These are phyloP conservation scores for Paragorgia papillata DNA, from an alignment of 92 coral and sea anemone species.

Conservation along the genomic window DNA sequence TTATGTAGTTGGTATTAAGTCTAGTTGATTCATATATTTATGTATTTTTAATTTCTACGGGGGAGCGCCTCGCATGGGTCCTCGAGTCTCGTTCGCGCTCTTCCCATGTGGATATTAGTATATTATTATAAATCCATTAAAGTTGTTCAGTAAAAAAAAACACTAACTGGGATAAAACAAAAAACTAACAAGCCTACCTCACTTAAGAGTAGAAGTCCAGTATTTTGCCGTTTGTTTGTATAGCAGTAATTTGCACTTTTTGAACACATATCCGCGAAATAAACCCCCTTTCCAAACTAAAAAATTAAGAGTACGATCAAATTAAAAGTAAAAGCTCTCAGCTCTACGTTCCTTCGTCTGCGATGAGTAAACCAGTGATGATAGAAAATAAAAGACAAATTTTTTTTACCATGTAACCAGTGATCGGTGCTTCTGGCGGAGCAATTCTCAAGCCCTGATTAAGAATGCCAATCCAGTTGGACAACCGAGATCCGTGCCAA, in stretches of 20 bases:
- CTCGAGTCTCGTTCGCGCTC: too few relatives aligned
- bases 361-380: too few relatives aligned
- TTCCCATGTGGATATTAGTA: too few relatives aligned
- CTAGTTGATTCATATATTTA: too few relatives aligned
- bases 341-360: background rate
- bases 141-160: too few relatives aligned
- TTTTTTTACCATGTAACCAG: constrained; percentile 90
- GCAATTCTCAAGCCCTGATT: constrained; percentile 91
- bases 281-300: constrained; percentile 95
- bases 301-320: background rate
- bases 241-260: constrained; percentile 96
- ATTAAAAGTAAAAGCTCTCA: background rate
- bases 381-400: background rate
- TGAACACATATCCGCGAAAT: constrained; percentile 98
- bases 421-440: constrained; percentile 97
- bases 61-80: too few relatives aligned
- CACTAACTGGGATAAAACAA: too few relatives aligned
- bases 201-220: constrained; percentile 84
- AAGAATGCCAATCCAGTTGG: constrained; percentile 96
- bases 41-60: too few relatives aligned
- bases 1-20: too few relatives aligned
- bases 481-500: constrained; percentile 98
- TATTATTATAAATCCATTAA: too few relatives aligned
- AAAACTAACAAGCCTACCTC: constrained; percentile 65
- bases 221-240: constrained; percentile 78